Base-by-base conservation (phyloP, 1,140 invertebrate genomes). In the Globodera rostochiensis region DNA sequence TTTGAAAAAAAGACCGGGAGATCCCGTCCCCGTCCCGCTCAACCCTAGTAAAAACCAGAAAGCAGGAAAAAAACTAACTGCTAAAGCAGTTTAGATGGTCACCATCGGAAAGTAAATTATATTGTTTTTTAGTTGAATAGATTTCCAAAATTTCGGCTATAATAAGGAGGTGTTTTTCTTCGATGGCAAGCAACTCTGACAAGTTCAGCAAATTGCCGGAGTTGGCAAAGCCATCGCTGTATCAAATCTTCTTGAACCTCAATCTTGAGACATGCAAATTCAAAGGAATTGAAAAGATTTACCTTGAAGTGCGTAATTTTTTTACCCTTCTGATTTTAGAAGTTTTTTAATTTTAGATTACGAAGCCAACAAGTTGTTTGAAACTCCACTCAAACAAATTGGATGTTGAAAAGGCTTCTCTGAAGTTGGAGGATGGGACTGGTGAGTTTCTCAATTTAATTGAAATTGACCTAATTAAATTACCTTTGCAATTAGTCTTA, bases 381-480 rank as follows among this genome's bases (percentile, higher is more conserved):
- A 86, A 76, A 21, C 80, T 84, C 19, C 82, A 84, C 49, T 80
- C 84, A 15, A 47, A 79, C 50, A 74, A 49, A 53, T 73, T 84
- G 66, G 73, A 84, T 19, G 76, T 84, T 7, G 60, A 84, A 36
- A 66, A 45, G 9, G 73, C 84, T 46, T 50, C 60, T 9, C 25
- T 86, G 4, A 83, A 84, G 67, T 78, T 84, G 45, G 73, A 46
- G n/a, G 74, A 86, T 79, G 83, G 84, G n/a, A 84, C 85, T 36
- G 84, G 84, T 84, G 66, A 7, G 36, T 64, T 36, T 45, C 78
- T 82, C 1, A 46, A 11, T 80, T 82, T 79, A 50, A 75, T 19
- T 8, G 6, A 19, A 80, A 64, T 45, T 79, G 50, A 46, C 74
- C 74, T 79, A 79, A 8, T 6, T 21, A n/a, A 53, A 36, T 21